phyloP scores from a whole-genome alignment of 2,113 vertebrate species.

The Ciconia stormi region DNA sequence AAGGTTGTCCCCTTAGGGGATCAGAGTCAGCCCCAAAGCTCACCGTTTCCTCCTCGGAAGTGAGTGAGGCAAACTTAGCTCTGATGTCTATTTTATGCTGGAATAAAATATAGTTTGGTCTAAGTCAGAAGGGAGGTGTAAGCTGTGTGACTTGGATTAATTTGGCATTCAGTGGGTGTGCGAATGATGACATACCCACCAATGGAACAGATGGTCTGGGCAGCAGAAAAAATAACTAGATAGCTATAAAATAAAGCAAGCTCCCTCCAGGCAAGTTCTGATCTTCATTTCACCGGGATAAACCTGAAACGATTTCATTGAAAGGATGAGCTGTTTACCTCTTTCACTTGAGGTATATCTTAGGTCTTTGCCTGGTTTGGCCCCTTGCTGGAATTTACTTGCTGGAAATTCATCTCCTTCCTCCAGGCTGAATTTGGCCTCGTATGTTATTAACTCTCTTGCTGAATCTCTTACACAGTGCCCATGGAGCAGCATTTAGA shows the following conservation, averaged over 20 bases:
- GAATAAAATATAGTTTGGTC: slow-evolving; percentile 48
- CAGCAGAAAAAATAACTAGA: slow-evolving; percentile 54
- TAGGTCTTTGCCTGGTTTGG: not conserved
- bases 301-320: not conserved
- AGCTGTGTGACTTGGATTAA: slow-evolving; percentile 60
- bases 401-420: not conserved
- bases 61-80: not conserved
- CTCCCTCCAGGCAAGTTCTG: not conserved
- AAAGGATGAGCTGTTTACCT: not conserved
- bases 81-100: not conserved
- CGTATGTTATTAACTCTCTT: not conserved
- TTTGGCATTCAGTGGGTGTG: slow-evolving; percentile 67
- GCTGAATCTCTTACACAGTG: not conserved
- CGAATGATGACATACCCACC: slow-evolving; percentile 41
- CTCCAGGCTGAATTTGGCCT: not conserved
- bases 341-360: not conserved
- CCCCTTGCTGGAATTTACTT: not conserved
- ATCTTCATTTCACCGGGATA: not conserved
- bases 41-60: not conserved
- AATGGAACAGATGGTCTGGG: slow-evolving; percentile 61
- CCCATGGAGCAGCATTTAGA: not conserved
- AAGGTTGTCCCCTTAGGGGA: not conserved
- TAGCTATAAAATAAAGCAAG: slow-evolving; percentile 40
- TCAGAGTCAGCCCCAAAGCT: not conserved
- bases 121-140: slow-evolving; percentile 54